Evolutionary conservation across 2,797 vertebrate species (phyloP).

Genomic region (Erpetoichthys calabaricus): DNA sequence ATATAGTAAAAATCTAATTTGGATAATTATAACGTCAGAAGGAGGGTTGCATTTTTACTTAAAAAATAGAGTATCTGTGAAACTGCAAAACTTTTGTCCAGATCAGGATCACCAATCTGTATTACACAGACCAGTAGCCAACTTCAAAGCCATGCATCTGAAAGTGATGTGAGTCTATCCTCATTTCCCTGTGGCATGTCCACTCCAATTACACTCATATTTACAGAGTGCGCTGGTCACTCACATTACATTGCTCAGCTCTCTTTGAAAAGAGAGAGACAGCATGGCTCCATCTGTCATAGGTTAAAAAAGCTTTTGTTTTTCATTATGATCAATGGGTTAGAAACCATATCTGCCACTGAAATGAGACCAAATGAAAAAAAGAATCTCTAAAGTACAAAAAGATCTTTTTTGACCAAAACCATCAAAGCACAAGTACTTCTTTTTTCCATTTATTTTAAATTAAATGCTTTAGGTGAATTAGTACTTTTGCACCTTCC

Average conservation of each 20-base stretch:
- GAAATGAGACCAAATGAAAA: too few species aligned
- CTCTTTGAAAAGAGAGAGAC: constrained; percentile 35
- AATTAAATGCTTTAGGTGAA: too few species aligned
- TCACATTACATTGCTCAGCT: constrained; percentile 21
- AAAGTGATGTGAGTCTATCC: constrained; percentile 18
- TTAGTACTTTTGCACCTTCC: too few species aligned
- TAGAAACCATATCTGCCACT: constrained; percentile 19
- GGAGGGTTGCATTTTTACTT: constrained; percentile 1
- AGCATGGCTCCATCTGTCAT: constrained; percentile 36
- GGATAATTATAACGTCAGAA: too few species aligned
- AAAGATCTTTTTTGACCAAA: too few species aligned
- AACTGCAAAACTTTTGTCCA: constrained; percentile 26
- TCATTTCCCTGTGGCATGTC: constrained; percentile 16
- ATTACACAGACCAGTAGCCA: constrained; percentile 29
- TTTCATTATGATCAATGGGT: constrained; percentile 29
- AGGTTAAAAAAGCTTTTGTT: constrained; percentile 33
- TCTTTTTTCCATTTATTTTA: too few species aligned
- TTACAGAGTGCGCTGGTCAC: constrained; percentile 25
- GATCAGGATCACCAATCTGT: constrained; percentile 21
- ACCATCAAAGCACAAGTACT: too few species aligned
- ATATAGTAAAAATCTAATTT: too few species aligned
- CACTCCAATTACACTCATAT: constrained; percentile 29
- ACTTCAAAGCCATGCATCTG: constrained; percentile 32
- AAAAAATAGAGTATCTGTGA: constrained; percentile 18
- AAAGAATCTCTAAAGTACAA: too few species aligned